phyloP scores from a whole-genome alignment of 2,888 invertebrate species.

The Melipona beecheii region DNA sequence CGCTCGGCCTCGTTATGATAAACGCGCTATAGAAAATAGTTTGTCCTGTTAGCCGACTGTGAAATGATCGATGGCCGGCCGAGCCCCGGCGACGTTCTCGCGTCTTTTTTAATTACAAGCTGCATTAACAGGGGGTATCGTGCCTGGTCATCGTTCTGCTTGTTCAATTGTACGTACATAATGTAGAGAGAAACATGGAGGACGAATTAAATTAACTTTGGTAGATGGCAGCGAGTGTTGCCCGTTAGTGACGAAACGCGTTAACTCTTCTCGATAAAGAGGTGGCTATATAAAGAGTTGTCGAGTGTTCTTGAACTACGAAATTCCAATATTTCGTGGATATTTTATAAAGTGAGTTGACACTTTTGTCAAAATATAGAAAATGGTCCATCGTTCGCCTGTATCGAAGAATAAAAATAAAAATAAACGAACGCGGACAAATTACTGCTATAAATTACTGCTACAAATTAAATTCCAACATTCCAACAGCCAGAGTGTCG shows the following conservation, averaged over 20 bases:
- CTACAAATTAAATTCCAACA: neutral
- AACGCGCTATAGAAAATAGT: conserved; percentile 51
- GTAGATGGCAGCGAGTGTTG: neutral
- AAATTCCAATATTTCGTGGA: no score
- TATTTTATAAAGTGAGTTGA: no score
- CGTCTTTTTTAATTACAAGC: conserved; percentile 23
- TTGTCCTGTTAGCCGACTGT: conserved; percentile 50
- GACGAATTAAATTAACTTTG: neutral
- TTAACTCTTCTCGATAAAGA: no score
- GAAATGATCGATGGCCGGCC: conserved; percentile 47
- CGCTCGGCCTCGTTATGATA: conserved; percentile 55
- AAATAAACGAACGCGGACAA: neutral
- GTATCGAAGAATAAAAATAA: neutral
- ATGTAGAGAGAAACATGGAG: neutral
- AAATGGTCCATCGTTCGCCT: neutral
- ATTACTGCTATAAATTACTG: neutral
- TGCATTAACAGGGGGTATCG: neutral
- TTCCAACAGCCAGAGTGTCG: neutral
- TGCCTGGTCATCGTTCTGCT: neutral
- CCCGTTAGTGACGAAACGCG: no score
- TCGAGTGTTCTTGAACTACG: no score
- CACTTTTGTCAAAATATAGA: no score
- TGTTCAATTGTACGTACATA: neutral
- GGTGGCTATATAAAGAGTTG: no score
- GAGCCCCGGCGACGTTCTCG: conserved; percentile 32